Percentiles rank a stretch among this genome's conserved stretches.
Conservation (phyloP, 1,140 invertebrate species). For the Caerostris darwini region DNA sequence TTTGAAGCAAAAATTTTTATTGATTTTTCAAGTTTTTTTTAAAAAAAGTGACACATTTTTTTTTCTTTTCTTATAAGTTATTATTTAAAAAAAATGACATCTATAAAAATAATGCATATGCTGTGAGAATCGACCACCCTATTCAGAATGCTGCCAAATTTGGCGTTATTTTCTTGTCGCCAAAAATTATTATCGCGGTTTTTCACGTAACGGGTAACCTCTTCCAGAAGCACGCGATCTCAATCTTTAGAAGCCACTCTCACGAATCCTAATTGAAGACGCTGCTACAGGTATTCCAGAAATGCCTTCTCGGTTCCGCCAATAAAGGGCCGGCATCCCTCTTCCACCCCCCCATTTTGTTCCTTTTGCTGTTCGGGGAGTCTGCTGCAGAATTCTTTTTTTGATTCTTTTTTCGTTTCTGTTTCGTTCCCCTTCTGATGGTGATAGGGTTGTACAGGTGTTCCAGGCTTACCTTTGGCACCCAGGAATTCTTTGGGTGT, state of each 20-base stretch:
- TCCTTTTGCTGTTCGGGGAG: conserved; percentile 16
- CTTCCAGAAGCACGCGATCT: conserved; percentile 24
- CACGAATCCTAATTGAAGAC: conserved; percentile 33
- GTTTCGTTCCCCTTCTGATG: not conserved
- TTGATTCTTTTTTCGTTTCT: not conserved
- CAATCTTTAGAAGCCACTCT: not conserved
- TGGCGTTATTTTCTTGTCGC: not conserved
- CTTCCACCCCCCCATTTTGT: not conserved
- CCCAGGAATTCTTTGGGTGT: not conserved
- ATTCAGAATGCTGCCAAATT: not conserved
- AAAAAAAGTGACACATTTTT: too few relatives aligned
- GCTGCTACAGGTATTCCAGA: conserved; percentile 30
- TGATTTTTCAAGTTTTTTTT: too few relatives aligned
- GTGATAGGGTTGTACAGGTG: conserved; percentile 30
- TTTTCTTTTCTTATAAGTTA: too few relatives aligned
- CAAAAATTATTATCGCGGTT: conserved; percentile 25
- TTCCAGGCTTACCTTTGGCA: conserved; percentile 31
- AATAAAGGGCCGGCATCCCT: not conserved
- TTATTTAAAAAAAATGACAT: too few relatives aligned
- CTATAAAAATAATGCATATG: too few relatives aligned
- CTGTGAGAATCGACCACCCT: too few relatives aligned
- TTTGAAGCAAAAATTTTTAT: too few relatives aligned
- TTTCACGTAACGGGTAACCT: conserved; percentile 24
- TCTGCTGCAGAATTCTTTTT: not conserved
- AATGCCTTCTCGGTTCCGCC: conserved; percentile 33